A percentile compares a stretch with the other conserved stretches of the same genome.
phyloP scores from a whole-genome alignment of 2,113 vertebrate genomes.

The Cnemophilus loriae region DNA sequence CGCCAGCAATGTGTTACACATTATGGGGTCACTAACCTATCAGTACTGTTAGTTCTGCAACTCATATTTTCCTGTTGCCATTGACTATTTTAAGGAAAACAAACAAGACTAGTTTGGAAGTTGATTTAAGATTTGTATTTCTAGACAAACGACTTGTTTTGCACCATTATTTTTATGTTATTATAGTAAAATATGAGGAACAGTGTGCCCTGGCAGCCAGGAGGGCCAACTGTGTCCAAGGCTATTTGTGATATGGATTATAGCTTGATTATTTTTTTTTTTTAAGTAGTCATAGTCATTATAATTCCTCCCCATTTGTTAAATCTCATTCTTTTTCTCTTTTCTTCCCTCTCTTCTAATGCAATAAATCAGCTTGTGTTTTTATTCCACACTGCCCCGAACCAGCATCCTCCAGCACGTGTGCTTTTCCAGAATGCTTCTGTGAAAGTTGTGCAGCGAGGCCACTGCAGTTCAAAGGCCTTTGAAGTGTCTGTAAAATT shows the following conservation, averaged over 20 bases:
- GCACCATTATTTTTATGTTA: not conserved
- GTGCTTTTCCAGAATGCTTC: not conserved
- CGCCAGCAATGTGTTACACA: not conserved
- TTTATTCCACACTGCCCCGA: not conserved
- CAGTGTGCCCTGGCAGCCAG: not conserved
- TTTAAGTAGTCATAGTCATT: not conserved
- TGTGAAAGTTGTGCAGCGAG: fast-evolving
- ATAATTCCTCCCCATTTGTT: not conserved
- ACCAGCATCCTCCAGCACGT: not conserved
- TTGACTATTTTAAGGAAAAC: not conserved
- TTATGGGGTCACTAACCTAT: not conserved
- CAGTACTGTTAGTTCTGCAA: not conserved
- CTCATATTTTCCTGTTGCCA: not conserved
- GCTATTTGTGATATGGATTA: not conserved
- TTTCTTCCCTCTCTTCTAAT: fast-evolving
- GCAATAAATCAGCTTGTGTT: not conserved
- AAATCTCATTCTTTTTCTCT: not conserved
- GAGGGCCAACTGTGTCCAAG: not conserved
- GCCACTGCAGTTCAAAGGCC: not conserved
- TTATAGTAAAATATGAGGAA: not conserved
- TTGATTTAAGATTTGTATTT: not conserved
- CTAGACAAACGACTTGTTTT: not conserved
- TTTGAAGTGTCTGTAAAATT: not conserved
- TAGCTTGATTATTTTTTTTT: not conserved
- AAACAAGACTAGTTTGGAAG: not conserved